Conservation (phyloP, 1,140 invertebrate species). For the Telenomus remus region DNA sequence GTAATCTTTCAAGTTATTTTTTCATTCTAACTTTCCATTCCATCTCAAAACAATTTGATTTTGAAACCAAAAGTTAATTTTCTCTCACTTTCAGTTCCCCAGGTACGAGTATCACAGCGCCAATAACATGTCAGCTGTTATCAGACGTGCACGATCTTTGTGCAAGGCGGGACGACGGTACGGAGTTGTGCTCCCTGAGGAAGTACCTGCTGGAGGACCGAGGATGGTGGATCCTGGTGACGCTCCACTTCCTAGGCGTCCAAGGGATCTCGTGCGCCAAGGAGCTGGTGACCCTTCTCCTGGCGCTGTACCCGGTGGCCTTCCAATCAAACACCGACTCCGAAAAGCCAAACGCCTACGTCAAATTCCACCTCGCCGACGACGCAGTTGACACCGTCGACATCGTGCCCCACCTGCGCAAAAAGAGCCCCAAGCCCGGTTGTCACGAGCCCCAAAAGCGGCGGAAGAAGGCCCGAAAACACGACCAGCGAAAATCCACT, state of each 20-base stretch:
- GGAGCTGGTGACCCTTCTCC: slow-evolving; percentile 78
- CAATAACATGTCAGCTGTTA: slow-evolving; percentile 79
- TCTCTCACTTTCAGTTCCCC: slow-evolving; percentile 61
- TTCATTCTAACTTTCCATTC: too few relatives aligned
- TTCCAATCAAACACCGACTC: slow-evolving; percentile 47
- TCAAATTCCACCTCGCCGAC: slow-evolving; percentile 66
- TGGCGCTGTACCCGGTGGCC: slow-evolving; percentile 78
- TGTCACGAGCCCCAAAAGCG: slow-evolving; percentile 21
- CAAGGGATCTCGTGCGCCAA: slow-evolving; percentile 78
- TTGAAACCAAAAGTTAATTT: not conserved
- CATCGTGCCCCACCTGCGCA: slow-evolving; percentile 59
- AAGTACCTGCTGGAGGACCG: slow-evolving; percentile 78
- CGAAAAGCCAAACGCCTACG: slow-evolving; percentile 61
- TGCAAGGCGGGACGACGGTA: slow-evolving; percentile 64
- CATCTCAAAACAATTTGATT: too few relatives aligned
- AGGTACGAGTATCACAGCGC: slow-evolving; percentile 75
- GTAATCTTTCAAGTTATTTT: too few relatives aligned
- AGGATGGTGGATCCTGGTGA: slow-evolving; percentile 79
- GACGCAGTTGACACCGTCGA: slow-evolving; percentile 67
- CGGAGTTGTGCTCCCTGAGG: slow-evolving; percentile 72
- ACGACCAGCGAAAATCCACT: slow-evolving; percentile 27
- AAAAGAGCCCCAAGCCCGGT: slow-evolving; percentile 38
- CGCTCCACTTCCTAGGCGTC: slow-evolving; percentile 77
- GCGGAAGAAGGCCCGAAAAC: slow-evolving; percentile 36
- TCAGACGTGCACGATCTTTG: slow-evolving; percentile 79